Evolutionary conservation across 37 sponge, comb jelly and placozoan species (phyloP).

Genomic region (Cliona cf. orientalis): DNA sequence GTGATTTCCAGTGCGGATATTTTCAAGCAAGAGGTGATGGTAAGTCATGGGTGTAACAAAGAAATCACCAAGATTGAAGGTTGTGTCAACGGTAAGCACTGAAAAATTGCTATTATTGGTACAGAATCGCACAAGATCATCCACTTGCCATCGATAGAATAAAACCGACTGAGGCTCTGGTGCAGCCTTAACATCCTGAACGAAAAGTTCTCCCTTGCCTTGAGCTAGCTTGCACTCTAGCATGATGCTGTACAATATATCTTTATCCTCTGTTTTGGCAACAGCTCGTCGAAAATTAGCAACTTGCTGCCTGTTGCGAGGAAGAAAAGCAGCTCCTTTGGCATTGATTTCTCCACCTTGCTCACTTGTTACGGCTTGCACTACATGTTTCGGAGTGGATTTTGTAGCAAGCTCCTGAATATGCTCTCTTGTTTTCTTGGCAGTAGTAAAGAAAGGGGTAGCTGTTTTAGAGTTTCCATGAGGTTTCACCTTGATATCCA

Average conservation of each 20-base stretch:
- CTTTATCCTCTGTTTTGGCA: not conserved
- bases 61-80: constrained; percentile 49
- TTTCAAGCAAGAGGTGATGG: constrained; percentile 32
- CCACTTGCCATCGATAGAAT: constrained; percentile 41
- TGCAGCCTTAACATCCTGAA: constrained; percentile 53
- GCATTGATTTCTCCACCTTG: constrained; percentile 23
- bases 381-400: not conserved
- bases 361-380: not conserved
- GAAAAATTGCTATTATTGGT: constrained; percentile 11
- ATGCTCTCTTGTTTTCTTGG: not conserved
- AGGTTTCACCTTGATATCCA: constrained; percentile 24
- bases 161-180: constrained; percentile 42
- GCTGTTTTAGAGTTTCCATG: constrained; percentile 19
- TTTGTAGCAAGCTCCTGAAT: not conserved
- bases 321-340: not conserved
- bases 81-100: constrained; percentile 39
- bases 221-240: constrained; percentile 47
- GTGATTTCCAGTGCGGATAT: constrained; percentile 14
- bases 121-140: constrained; percentile 40
- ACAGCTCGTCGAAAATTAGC: not conserved
- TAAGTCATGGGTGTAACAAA: constrained; percentile 48
- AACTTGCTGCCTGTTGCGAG: constrained; percentile 16
- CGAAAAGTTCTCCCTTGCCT: constrained; percentile 25
- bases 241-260: constrained; percentile 40
- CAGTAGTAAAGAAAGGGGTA: constrained; percentile 16